phyloP scores from a whole-genome alignment of 2,113 vertebrate species.

The Dasyprocta punctata region DNA sequence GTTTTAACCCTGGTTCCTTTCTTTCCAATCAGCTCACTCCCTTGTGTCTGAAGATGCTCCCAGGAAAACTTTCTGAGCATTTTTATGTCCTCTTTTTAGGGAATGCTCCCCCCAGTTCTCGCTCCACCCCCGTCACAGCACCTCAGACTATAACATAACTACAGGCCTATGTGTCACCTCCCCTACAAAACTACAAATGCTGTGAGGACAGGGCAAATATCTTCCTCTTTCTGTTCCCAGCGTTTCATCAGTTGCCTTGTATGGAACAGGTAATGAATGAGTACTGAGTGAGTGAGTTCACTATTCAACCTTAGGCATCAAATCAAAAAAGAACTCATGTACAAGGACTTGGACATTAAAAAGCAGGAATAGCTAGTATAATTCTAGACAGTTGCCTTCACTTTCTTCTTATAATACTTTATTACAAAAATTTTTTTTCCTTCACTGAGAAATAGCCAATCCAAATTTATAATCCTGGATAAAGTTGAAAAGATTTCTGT shows the following conservation, averaged over 20 bases:
- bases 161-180: background rate
- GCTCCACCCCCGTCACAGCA: background rate
- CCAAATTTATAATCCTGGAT: background rate
- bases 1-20: background rate
- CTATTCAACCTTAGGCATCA: background rate
- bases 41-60: background rate
- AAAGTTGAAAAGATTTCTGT: background rate
- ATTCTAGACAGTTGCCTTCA: background rate
- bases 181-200: background rate
- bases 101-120: background rate
- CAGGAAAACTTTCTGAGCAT: background rate
- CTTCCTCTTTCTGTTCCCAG: background rate
- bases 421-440: background rate
- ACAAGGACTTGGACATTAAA: background rate
- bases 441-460: constrained; percentile 14
- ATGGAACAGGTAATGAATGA: background rate
- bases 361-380: background rate
- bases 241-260: background rate
- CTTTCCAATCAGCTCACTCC: background rate
- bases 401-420: background rate
- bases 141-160: background rate
- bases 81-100: background rate
- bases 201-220: background rate
- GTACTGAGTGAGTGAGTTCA: background rate
- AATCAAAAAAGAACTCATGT: background rate